phyloP scores from a whole-genome alignment of 2,797 vertebrate genomes.

The Poecilia gillii region DNA sequence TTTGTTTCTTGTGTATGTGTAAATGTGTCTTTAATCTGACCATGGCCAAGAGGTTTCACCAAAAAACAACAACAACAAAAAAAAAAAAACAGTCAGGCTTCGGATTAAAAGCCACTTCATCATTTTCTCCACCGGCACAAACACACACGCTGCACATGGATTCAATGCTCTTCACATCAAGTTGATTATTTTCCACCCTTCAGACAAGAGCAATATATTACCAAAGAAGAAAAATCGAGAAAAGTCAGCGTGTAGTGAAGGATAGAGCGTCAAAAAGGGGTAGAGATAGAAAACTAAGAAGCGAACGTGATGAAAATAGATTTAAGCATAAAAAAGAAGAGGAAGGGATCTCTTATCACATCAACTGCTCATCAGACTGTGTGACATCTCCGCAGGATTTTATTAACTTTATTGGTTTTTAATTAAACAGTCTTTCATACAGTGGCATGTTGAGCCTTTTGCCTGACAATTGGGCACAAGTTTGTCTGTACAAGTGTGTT shows the following conservation, averaged over 20 bases:
- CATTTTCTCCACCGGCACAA: conserved; percentile 56
- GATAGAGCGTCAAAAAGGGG: conserved; percentile 26
- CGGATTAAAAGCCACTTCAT: conserved; percentile 79
- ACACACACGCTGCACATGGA: conserved; percentile 19
- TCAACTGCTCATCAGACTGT: conserved; percentile 48
- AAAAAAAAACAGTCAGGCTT: conserved; percentile 71
- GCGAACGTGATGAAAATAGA: conserved; percentile 32
- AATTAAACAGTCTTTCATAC: conserved; percentile 66
- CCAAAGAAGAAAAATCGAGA: conserved; percentile 56
- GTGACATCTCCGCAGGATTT: conserved; percentile 46
- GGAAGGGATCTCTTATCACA: conserved; percentile 42
- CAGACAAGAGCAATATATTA: conserved; percentile 79
- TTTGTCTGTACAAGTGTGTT: conserved; percentile 7
- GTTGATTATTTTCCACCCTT: conserved; percentile 79
- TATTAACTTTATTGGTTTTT: conserved; percentile 70
- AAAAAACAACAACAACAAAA: conserved; percentile 36
- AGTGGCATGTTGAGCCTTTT: conserved; percentile 29
- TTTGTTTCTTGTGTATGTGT: conserved; percentile 2
- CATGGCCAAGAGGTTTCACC: conserved; percentile 67
- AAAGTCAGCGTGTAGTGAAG: conserved; percentile 32
- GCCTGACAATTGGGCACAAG: conserved; percentile 28
- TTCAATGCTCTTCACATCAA: conserved; percentile 65
- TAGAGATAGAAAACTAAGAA: conserved; percentile 17
- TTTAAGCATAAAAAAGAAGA: conserved; percentile 17
- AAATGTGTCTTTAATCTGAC: conserved; percentile 24